Evolutionary conservation across 2,888 invertebrate genomes (phyloP).

Genomic region (Rhamnusium bicolor): DNA sequence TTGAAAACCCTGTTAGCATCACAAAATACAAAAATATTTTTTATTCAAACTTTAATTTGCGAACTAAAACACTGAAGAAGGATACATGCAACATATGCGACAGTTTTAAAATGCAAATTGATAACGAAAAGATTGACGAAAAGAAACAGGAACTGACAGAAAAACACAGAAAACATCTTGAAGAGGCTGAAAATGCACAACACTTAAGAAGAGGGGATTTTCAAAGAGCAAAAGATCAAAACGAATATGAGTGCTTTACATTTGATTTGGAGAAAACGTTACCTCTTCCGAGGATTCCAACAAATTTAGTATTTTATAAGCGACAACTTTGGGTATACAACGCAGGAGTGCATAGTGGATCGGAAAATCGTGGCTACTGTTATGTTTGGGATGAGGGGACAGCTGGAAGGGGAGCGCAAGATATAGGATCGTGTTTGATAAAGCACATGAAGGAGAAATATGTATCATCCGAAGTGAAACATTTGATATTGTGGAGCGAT

Average conservation of each 20-base stretch:
- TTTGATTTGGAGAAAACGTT: slow-evolving; percentile 47
- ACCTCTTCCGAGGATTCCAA: slow-evolving; percentile 52
- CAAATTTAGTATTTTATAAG: slow-evolving; percentile 47
- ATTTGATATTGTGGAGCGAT: slow-evolving; percentile 50
- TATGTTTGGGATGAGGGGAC: slow-evolving; percentile 56
- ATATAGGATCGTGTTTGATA: slow-evolving; percentile 49
- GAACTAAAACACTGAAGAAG: slow-evolving; percentile 5
- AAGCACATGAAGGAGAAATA: slow-evolving; percentile 39
- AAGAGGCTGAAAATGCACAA: background rate
- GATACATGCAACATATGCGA: background rate
- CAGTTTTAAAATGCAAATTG: slow-evolving; percentile 5
- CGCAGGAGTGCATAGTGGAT: slow-evolving; percentile 51
- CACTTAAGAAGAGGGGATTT: background rate
- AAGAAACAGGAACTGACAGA: background rate
- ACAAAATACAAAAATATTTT: slow-evolving; percentile 10
- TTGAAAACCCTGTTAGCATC: background rate
- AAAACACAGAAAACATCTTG: too few relatives aligned
- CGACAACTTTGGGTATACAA: slow-evolving; percentile 56
- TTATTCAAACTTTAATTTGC: slow-evolving; percentile 6
- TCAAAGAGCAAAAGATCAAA: background rate
- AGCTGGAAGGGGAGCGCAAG: slow-evolving; percentile 54
- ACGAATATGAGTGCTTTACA: background rate
- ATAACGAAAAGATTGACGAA: background rate
- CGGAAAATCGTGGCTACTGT: slow-evolving; percentile 51
- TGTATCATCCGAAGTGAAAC: slow-evolving; percentile 42